Evolutionary conservation across 2,888 invertebrate genomes (phyloP).

Genomic region (Drosophila borborema): DNA sequence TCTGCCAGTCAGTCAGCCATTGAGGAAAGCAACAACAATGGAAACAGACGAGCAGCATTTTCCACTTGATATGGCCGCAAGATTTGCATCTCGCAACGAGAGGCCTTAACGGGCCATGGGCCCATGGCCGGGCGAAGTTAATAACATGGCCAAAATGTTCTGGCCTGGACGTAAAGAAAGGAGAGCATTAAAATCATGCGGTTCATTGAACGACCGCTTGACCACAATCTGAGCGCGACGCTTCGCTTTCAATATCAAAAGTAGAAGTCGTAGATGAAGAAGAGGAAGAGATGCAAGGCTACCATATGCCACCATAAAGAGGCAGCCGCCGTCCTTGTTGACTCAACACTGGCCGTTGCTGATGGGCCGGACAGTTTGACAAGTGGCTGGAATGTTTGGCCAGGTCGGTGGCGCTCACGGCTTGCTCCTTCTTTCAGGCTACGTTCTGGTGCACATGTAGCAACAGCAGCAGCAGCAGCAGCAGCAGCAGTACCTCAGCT

Average conservation of each 20-base stretch:
- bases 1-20: neutral
- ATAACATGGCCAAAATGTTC: constrained; percentile 61
- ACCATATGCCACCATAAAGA: constrained; percentile 26
- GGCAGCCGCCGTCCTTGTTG: constrained; percentile 49
- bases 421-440: constrained; percentile 12
- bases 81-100: constrained; percentile 63
- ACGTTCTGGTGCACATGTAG: constrained; percentile 12
- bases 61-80: constrained; percentile 51
- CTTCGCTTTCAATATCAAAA: constrained; percentile 73
- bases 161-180: constrained; percentile 27
- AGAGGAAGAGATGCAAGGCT: constrained; percentile 5
- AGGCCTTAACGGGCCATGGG: constrained; percentile 39
- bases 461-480: neutral
- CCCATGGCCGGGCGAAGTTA: constrained; percentile 45
- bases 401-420: constrained; percentile 44
- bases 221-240: constrained; percentile 48
- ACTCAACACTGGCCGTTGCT: constrained; percentile 40
- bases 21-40: constrained; percentile 12
- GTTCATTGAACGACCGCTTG: constrained; percentile 69
- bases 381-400: constrained; percentile 69
- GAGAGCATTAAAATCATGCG: constrained; percentile 74
- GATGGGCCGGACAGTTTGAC: constrained; percentile 57
- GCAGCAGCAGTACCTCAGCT: neutral
- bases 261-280: constrained; percentile 52
- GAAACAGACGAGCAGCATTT: constrained; percentile 33